Conservation (phyloP, 1,140 invertebrate genomes). For the Phenacoccus solenopsis region DNA sequence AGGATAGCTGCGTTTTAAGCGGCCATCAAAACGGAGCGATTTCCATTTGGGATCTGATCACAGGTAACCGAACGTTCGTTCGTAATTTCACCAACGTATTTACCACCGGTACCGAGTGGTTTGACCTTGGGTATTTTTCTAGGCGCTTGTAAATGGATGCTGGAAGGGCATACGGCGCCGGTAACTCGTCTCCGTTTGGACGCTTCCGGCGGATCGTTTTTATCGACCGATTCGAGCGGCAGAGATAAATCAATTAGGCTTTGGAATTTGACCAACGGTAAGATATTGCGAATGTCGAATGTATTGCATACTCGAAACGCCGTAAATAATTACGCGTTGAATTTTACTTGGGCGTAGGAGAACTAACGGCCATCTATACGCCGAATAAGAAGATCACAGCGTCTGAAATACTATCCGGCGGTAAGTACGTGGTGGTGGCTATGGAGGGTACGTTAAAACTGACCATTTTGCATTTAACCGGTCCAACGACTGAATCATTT, state of each 20-base stretch:
- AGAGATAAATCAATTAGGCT: conserved; percentile 57
- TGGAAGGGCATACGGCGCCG: conserved; percentile 61
- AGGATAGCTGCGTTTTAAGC: conserved; percentile 65
- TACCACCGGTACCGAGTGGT: too few relatives aligned
- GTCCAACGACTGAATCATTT: conserved; percentile 27
- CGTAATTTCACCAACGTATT: too few relatives aligned
- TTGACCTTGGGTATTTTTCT: conserved; percentile 24
- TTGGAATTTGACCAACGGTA: conserved; percentile 65
- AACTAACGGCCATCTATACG: conserved; percentile 62
- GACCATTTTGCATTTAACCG: conserved; percentile 47
- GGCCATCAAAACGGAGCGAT: conserved; percentile 66
- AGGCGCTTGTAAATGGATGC: conserved; percentile 56
- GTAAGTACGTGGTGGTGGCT: conserved; percentile 54
- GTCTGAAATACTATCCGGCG: conserved; percentile 58
- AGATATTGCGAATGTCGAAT: neutral
- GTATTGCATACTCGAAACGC: neutral
- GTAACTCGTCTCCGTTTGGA: conserved; percentile 56
- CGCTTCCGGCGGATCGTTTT: conserved; percentile 48
- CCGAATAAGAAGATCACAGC: conserved; percentile 57
- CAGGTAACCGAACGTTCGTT: conserved; percentile 40
- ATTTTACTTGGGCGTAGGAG: conserved; percentile 39
- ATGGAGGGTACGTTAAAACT: conserved; percentile 46
- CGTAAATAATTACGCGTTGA: neutral
- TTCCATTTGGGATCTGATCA: conserved; percentile 77
- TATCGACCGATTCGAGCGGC: conserved; percentile 56